Conservation (phyloP, 2,113 vertebrate genomes). For the Tychaedon coryphoeus region DNA sequence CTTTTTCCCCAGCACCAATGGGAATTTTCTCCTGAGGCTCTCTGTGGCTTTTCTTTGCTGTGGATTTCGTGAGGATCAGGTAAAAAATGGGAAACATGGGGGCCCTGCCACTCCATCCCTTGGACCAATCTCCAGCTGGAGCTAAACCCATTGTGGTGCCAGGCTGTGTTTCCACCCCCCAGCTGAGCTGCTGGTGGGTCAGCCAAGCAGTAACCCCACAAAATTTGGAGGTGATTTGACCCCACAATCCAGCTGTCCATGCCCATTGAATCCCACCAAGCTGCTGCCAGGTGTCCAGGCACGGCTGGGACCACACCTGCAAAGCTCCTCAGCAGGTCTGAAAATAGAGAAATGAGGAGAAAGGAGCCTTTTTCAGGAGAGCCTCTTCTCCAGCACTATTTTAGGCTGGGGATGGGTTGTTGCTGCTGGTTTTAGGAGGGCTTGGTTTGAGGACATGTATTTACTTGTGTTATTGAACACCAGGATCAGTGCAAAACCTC, state of each 20-base stretch:
- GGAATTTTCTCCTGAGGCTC: neutral
- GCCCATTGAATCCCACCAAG: fast-evolving
- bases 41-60: neutral
- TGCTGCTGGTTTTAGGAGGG: neutral
- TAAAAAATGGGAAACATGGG: fast-evolving
- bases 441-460: neutral
- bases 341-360: neutral
- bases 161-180: neutral
- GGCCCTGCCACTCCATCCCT: too few species aligned
- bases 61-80: neutral
- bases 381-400: neutral
- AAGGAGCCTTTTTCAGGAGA: neutral
- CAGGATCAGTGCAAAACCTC: neutral
- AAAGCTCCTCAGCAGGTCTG: neutral
- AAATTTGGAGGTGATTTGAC: neutral
- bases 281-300: neutral
- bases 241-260: neutral
- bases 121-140: neutral
- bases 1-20: neutral
- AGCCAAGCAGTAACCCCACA: neutral
- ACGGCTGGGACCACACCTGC: fast-evolving
- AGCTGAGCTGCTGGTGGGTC: neutral
- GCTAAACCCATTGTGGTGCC: fast-evolving
- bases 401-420: neutral
- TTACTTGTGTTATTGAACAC: neutral